Conservation (phyloP, 1,140 invertebrate species). For the Drosophila oshimai region DNA sequence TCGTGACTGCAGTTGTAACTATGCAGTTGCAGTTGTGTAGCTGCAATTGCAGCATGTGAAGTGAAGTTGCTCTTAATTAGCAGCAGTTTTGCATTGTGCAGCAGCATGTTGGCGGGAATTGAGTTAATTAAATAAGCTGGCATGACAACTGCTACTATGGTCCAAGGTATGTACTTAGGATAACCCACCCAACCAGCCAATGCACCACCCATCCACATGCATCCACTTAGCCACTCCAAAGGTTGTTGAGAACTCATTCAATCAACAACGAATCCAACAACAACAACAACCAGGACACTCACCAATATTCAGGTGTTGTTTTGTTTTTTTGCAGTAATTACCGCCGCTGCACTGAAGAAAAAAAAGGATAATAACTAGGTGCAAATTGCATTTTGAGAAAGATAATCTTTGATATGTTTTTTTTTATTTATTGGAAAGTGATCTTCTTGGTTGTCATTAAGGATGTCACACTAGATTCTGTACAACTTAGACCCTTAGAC, state of each 20-base stretch:
- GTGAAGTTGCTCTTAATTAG: constrained; percentile 67
- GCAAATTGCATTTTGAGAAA: neutral
- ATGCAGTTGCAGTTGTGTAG: neutral
- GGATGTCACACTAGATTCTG: too few relatives aligned
- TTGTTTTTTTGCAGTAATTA: constrained; percentile 11
- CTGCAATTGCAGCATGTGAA: constrained; percentile 22
- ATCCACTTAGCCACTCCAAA: constrained; percentile 15
- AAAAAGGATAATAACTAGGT: neutral
- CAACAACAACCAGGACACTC: neutral
- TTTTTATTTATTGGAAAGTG: too few relatives aligned
- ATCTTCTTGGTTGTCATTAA: too few relatives aligned
- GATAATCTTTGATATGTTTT: neutral
- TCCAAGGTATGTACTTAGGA: neutral
- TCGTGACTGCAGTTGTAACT: constrained; percentile 50
- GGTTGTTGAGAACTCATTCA: constrained; percentile 32
- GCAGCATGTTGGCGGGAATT: constrained; percentile 31
- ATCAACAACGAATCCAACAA: constrained; percentile 1
- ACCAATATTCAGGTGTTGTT: constrained; percentile 28
- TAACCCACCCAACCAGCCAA: neutral
- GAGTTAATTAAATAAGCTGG: constrained; percentile 73
- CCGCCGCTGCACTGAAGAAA: neutral
- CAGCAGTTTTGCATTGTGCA: neutral
- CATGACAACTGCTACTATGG: constrained; percentile 60
- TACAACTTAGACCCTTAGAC: too few relatives aligned
- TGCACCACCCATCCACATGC: neutral